Base-by-base conservation (phyloP, 1,140 invertebrate genomes). In the Teleopsis dalmanni region DNA sequence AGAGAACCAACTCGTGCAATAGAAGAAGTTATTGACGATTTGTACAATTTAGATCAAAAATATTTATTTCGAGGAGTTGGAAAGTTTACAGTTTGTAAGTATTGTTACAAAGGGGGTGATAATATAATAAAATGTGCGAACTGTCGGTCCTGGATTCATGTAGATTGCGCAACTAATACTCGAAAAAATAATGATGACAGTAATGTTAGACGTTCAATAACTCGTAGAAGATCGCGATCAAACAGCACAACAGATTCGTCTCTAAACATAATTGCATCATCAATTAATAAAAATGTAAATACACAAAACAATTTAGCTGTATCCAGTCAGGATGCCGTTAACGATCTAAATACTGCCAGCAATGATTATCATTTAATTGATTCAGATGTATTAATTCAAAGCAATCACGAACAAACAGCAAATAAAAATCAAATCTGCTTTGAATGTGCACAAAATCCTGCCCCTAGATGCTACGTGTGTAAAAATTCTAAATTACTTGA, bases 1-100 rank as follows among this genome's bases (percentile, higher is more conserved):
- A 57, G 56, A 42, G 45, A 36, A 3, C 13, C 60, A 6, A 66
- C 63, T 35, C 56, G 62, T 6, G 62, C 60, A 13, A 63, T 69
- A n/a, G 59, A 65, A 8, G 65, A 69, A 38, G 65, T 69, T 10
- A 51, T 69, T 11, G 52, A 65, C 8, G 65, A 69, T 37, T 68
- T 68, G 25, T 44, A 68, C 26, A 47, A 58, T 25, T 50, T 69
- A 26, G 65, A 66, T 48, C 59, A 52, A 14, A 73, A 73, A 23
- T 79, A 78, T 61, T 54, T 80, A 13, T 80, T 81, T 43, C 73
- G 72, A 44, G 78, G 76, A 1, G 60, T 75, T 8, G 72, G 69
- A 11, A 67, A 62, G 6, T 76, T 79, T 25, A 70, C 75, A 36
- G 76, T 82, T 3, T 84, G 82, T 61, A 76, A 82, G 29, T 77